Evolutionary conservation across 2,888 invertebrate genomes (phyloP).

Genomic region (Ditylenchus weischeri): DNA sequence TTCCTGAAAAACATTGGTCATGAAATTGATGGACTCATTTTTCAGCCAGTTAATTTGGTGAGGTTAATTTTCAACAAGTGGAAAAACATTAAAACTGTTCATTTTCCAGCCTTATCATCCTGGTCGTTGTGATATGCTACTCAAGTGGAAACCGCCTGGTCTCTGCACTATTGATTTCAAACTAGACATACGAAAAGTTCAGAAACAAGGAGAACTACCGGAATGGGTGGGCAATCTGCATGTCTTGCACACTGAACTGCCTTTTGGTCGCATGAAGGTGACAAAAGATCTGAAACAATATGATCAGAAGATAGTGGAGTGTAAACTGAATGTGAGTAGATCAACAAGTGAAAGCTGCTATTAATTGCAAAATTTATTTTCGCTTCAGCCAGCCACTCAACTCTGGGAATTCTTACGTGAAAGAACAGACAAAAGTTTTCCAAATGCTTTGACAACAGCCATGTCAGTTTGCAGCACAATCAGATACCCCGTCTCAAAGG

Average conservation of each 20-base stretch:
- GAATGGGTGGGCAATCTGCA: slow-evolving; percentile 56
- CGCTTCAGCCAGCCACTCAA: slow-evolving; percentile 7
- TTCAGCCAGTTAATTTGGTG: slow-evolving; percentile 84
- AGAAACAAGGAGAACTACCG: slow-evolving; percentile 53
- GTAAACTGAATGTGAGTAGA: slow-evolving; percentile 62
- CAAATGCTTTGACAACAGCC: slow-evolving; percentile 84
- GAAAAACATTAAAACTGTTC: background rate
- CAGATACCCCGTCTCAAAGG: slow-evolving; percentile 44
- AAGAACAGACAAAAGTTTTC: slow-evolving; percentile 90
- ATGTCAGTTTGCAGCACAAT: slow-evolving; percentile 56
- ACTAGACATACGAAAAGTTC: slow-evolving; percentile 71
- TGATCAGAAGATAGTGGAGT: slow-evolving; percentile 92
- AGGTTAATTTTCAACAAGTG: slow-evolving; percentile 33
- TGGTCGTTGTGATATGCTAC: slow-evolving; percentile 77
- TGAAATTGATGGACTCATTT: slow-evolving; percentile 95
- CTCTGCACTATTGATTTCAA: slow-evolving; percentile 94
- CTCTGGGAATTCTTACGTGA: slow-evolving; percentile 91
- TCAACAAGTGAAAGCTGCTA: no score
- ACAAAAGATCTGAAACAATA: slow-evolving; percentile 75
- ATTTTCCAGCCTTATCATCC: slow-evolving; percentile 72
- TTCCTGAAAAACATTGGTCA: slow-evolving; percentile 81
- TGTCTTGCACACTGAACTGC: slow-evolving; percentile 63
- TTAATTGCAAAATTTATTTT: background rate
- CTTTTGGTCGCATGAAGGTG: slow-evolving; percentile 64
- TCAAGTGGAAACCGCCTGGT: slow-evolving; percentile 95